Base-by-base conservation (phyloP, 2,113 vertebrate species). In the Myotis yumanensis region DNA sequence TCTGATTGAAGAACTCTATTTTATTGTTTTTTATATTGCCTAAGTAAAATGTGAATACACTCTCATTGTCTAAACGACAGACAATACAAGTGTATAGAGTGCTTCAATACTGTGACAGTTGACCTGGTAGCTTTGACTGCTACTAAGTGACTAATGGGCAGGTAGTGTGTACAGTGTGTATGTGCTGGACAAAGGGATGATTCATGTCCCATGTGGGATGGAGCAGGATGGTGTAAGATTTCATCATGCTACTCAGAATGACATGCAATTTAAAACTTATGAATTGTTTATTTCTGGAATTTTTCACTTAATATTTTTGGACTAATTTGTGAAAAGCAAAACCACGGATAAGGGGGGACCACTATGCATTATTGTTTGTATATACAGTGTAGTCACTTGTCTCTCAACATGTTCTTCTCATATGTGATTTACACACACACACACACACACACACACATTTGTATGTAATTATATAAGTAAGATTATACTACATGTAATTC, bases 1-100 rank as follows among this genome's bases (percentile, higher is more conserved):
- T 80, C 68, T 75, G 54, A 43, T 57, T 59, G 37, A 88, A 71
- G 32, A 91, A 22, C 46, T 96, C 94, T 64, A 73, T 66, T 94
- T 84, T 96, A 20, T 82, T 84, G 57, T 77, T 71, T 80, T 89
- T 92, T 89, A 43, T 79, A 71, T 89, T 79, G 51, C 17, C 35
- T 94, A 73, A 90, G 43, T 62, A 90, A 89, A 73, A 64, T 1
- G 17, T 15, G 14, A 64, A 30, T 54, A 40, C 20, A 37, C 10
- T 64, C 12, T 72, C 72, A 32, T 57, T 69, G 30, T 69, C 30
- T 75, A 73, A 79, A 75, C 20, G 30, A 48, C 7, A 54, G 64
- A 77, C 18, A 32, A 2, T 64, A 17, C 48, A 77, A 52, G 71
- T 64, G 25, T 86, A 23, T 91, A 71, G 40, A 28, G 52, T 51